Conservation (phyloP, 2,888 invertebrate species). For the Xestia xanthographa region DNA sequence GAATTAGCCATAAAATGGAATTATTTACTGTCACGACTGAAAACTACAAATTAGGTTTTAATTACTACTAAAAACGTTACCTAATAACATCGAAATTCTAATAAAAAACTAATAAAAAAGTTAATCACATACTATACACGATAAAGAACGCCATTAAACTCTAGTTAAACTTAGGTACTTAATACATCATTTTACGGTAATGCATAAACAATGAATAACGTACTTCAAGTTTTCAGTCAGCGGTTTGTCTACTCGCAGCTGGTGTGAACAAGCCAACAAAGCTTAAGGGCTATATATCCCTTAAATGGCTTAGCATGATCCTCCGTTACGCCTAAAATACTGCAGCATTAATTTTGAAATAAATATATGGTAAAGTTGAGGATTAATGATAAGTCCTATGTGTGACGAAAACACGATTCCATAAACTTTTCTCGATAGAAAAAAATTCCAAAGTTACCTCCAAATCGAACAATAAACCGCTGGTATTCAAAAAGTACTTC, state of each 20-base stretch:
- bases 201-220: not conserved
- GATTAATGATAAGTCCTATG: no score
- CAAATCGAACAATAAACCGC: no score
- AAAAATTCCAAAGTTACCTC: no score
- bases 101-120: slow-evolving; percentile 17
- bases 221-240: not conserved
- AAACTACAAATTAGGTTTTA: slow-evolving; percentile 39
- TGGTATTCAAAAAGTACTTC: no score
- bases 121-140: slow-evolving; percentile 25
- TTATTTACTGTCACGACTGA: slow-evolving; percentile 1
- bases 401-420: no score
- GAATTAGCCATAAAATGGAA: slow-evolving; percentile 2
- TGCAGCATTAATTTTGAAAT: no score
- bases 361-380: no score
- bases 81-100: slow-evolving; percentile 20
- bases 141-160: slow-evolving; percentile 18
- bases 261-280: not conserved
- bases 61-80: slow-evolving; percentile 18
- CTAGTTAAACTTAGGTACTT: no score
- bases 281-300: not conserved
- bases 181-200: no score
- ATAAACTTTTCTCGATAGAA: no score
- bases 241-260: not conserved
- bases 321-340: no score
- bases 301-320: no score